Evolutionary conservation across 1,140 invertebrate genomes (phyloP).

Genomic region (Trypoxylus dichotomus): DNA sequence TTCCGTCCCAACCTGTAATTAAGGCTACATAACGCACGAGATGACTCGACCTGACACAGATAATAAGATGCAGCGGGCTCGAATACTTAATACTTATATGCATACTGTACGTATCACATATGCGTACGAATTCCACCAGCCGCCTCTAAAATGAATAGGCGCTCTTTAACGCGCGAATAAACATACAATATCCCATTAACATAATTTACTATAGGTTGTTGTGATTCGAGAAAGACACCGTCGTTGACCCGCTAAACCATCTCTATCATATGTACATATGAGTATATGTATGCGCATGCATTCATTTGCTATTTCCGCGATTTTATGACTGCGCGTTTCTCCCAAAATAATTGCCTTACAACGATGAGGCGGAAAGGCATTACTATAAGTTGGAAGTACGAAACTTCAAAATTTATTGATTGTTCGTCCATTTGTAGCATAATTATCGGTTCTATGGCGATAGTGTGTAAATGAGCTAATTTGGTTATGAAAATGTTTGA

Average conservation of each 20-base stretch:
- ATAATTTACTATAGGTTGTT: constrained; percentile 22
- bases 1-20: constrained; percentile 30
- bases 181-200: constrained; percentile 37
- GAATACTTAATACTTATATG: too few relatives aligned
- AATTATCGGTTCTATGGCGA: too few relatives aligned
- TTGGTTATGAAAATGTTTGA: too few relatives aligned
- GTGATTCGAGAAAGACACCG: background rate
- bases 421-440: background rate
- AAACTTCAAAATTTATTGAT: background rate
- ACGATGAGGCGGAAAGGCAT: background rate
- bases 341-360: background rate
- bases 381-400: too few relatives aligned
- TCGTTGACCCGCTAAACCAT: background rate
- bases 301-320: background rate
- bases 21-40: constrained; percentile 34
- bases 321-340: background rate
- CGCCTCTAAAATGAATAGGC: constrained; percentile 35
- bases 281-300: background rate
- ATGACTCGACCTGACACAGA: constrained; percentile 31
- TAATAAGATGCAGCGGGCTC: constrained; percentile 35
- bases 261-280: background rate
- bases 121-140: constrained; percentile 5
- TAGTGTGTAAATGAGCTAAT: too few relatives aligned
- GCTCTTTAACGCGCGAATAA: constrained; percentile 33
- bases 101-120: background rate